A percentile compares a stretch with the other conserved stretches of the same genome.
Conservation (phyloP, 2,797 vertebrate species). For the Pygocentrus nattereri region DNA sequence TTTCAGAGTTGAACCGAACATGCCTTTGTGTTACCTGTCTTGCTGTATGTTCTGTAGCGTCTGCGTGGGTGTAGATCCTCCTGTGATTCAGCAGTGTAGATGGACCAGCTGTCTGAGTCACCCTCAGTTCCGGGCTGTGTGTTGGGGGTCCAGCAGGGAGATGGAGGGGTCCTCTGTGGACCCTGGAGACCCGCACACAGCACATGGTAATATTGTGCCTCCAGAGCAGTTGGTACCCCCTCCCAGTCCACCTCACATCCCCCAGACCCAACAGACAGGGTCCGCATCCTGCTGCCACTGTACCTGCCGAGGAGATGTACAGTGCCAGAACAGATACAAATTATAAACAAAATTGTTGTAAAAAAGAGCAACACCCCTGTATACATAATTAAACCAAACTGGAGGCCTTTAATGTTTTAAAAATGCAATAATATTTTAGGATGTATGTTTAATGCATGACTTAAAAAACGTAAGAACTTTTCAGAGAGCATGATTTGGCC, state of each 20-base stretch:
- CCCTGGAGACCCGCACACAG: conserved; percentile 15
- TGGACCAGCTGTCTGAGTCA: conserved; percentile 53
- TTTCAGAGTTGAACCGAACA: too few relatives aligned
- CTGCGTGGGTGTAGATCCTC: conserved; percentile 26
- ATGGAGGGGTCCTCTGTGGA: conserved; percentile 22
- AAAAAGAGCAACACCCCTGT: neutral
- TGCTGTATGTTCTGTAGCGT: conserved; percentile 22
- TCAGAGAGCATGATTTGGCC: too few relatives aligned
- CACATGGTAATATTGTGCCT: conserved; percentile 18
- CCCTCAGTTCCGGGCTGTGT: conserved; percentile 25
- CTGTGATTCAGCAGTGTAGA: conserved; percentile 49
- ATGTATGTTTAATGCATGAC: too few relatives aligned
- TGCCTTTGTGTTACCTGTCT: conserved; percentile 18
- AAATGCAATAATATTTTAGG: neutral
- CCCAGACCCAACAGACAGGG: conserved; percentile 44
- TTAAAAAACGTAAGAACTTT: too few relatives aligned
- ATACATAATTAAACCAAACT: neutral
- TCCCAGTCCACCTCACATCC: conserved; percentile 42
- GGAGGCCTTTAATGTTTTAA: neutral
- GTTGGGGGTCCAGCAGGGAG: conserved; percentile 25
- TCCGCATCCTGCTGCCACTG: conserved; percentile 28
- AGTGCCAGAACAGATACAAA: neutral
- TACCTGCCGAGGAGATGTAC: neutral
- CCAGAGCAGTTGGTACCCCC: neutral
- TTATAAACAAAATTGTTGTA: neutral